Evolutionary conservation across 2,113 vertebrate species (phyloP).

Genomic region (Corythaeola cristata): DNA sequence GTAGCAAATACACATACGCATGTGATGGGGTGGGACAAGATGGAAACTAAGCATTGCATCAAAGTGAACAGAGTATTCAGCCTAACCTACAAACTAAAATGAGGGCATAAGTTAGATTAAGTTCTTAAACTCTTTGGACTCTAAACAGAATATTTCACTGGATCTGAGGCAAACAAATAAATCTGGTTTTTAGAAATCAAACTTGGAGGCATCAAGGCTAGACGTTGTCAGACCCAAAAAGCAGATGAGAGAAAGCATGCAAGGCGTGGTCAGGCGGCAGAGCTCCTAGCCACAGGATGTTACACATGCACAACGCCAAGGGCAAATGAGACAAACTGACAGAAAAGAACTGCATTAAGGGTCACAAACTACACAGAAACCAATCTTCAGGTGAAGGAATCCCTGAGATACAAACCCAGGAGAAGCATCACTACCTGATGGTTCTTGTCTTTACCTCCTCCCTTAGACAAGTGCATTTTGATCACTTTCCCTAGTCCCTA

Average conservation of each 20-base stretch:
- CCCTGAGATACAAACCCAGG: background rate
- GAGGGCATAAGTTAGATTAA: background rate
- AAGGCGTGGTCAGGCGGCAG: background rate
- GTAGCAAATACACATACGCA: background rate
- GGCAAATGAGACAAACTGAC: background rate
- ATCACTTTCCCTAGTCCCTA: background rate
- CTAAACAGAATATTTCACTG: background rate
- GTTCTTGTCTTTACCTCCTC: background rate
- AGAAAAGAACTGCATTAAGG: background rate
- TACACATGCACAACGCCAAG: background rate
- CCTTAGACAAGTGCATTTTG: background rate
- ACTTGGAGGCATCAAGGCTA: background rate
- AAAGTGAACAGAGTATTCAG: background rate
- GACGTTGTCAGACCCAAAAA: background rate
- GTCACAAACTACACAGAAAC: background rate
- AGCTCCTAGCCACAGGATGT: background rate
- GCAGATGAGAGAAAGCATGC: background rate
- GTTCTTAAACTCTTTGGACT: too few species aligned
- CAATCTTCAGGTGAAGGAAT: background rate
- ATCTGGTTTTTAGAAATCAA: accelerated
- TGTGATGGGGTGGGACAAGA: background rate
- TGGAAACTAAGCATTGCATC: background rate
- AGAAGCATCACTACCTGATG: background rate
- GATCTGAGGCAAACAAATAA: background rate
- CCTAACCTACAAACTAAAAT: background rate